phyloP scores from a whole-genome alignment of 2,113 vertebrate genomes.

The Fulmarus glacialis region DNA sequence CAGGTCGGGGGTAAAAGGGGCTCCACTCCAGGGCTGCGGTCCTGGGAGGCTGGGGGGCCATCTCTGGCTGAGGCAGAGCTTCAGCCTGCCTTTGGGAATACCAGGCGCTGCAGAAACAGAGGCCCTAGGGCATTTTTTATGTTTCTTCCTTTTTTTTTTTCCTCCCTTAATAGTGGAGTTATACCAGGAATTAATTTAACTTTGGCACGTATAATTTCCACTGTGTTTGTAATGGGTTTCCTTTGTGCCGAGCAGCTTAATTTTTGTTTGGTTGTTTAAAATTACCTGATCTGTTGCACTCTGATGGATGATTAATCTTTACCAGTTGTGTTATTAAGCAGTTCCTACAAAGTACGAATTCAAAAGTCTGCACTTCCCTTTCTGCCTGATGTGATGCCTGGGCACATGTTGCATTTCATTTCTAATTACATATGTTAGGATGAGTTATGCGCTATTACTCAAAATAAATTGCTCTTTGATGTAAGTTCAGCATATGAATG shows the following conservation, averaged over 20 bases:
- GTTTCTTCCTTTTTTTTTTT: accelerated
- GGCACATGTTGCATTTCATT: conserved; percentile 3
- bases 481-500: background rate
- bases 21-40: background rate
- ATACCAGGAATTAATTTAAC: background rate
- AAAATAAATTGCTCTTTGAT: conserved; percentile 44
- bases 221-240: background rate
- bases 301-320: background rate
- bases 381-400: background rate
- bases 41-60: background rate
- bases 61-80: background rate
- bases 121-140: background rate
- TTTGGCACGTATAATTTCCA: background rate
- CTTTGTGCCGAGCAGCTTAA: background rate
- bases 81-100: background rate
- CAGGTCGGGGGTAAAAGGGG: background rate
- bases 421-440: background rate
- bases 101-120: background rate
- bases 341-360: conserved; percentile 1
- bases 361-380: background rate
- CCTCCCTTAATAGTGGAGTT: background rate
- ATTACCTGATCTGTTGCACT: background rate
- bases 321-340: background rate
- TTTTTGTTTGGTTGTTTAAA: conserved; percentile 12
- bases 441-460: conserved; percentile 22